A percentile compares a stretch with the other conserved stretches of the same genome.
Evolutionary conservation across 2,113 vertebrate genomes (phyloP).

Genomic region (Protobothrops mucrosquamatus): DNA sequence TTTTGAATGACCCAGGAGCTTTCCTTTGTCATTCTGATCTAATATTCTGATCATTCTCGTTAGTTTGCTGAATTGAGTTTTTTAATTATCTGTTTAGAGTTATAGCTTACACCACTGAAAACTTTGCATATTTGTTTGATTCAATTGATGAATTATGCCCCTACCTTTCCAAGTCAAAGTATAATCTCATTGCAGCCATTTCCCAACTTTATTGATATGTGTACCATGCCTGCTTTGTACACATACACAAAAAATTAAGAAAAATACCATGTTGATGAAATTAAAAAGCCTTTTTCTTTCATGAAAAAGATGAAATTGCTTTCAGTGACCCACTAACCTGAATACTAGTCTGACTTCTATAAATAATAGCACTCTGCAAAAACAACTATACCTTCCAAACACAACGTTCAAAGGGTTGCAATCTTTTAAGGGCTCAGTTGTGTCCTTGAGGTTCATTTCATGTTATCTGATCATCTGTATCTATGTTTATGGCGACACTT

Average conservation of each 20-base stretch:
- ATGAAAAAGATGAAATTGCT: background rate
- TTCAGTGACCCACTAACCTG: background rate
- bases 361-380: background rate
- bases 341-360: background rate
- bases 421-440: background rate
- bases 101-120: background rate
- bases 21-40: background rate
- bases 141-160: background rate
- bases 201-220: background rate
- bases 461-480: background rate
- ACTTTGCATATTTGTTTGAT: background rate
- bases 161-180: background rate
- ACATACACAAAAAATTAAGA: background rate
- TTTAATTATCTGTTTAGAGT: background rate
- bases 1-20: background rate
- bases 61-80: background rate
- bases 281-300: background rate
- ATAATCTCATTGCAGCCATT: background rate
- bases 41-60: background rate
- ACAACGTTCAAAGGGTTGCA: background rate
- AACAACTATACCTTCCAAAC: background rate
- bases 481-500: background rate
- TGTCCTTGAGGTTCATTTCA: background rate
- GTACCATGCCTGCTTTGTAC: background rate
- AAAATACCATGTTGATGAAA: background rate